Evolutionary conservation across 1,140 invertebrate species (phyloP).

Genomic region (Drosophila jambulina): DNA sequence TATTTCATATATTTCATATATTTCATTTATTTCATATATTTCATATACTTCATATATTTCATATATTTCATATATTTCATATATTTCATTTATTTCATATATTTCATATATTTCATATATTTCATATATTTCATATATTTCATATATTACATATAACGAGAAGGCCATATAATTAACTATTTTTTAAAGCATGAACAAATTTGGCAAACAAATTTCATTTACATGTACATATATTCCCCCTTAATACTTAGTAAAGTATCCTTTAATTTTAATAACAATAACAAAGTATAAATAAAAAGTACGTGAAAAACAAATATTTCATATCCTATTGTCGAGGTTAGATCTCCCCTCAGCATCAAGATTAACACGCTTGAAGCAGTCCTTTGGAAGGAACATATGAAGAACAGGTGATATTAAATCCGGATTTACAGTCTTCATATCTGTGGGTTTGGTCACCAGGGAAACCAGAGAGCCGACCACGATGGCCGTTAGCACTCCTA

Average conservation of each 20-base stretch:
- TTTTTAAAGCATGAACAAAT: too few species aligned
- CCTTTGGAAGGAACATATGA: conserved; percentile 85
- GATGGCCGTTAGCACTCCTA: conserved; percentile 87
- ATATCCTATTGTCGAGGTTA: not conserved
- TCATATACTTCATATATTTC: too few species aligned
- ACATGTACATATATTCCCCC: too few species aligned
- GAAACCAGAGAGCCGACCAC: conserved; percentile 89
- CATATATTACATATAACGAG: too few species aligned
- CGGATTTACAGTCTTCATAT: conserved; percentile 87
- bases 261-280: not conserved
- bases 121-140: too few species aligned
- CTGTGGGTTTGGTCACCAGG: conserved; percentile 87
- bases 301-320: not conserved
- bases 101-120: too few species aligned
- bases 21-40: too few species aligned
- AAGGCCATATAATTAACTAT: too few species aligned
- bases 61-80: too few species aligned
- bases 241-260: not conserved
- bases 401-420: conserved; percentile 88
- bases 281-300: not conserved
- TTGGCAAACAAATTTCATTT: too few species aligned
- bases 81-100: too few species aligned
- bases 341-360: not conserved
- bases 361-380: conserved; percentile 58
- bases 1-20: too few species aligned